Evolutionary conservation across 2,113 vertebrate genomes (phyloP).

Genomic region (Oryzias curvinotus): DNA sequence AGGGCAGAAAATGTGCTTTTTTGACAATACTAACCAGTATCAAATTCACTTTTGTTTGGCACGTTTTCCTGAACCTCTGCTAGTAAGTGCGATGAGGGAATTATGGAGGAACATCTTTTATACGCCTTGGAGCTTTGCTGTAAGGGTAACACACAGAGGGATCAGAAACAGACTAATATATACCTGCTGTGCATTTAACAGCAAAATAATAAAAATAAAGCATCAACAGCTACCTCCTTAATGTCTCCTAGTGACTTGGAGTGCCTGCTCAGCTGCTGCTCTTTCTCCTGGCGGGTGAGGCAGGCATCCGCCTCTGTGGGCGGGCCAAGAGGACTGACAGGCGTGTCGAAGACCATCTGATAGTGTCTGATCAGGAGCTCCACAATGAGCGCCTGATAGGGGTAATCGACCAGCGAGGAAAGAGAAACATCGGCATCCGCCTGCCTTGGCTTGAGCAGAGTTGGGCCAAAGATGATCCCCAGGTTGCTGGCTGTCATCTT

Average conservation of each 20-base stretch:
- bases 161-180: conserved; percentile 14
- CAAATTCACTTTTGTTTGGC: conserved; percentile 59
- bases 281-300: conserved; percentile 79
- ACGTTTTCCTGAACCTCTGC: conserved; percentile 71
- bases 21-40: conserved; percentile 68
- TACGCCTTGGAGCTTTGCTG: conserved; percentile 75
- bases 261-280: conserved; percentile 81
- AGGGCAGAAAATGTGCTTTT: neutral
- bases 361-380: conserved; percentile 92
- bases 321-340: conserved; percentile 75
- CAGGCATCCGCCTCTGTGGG: conserved; percentile 58
- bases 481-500: conserved; percentile 98
- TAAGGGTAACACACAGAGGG: conserved; percentile 8
- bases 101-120: conserved; percentile 79
- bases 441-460: conserved; percentile 91
- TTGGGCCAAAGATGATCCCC: conserved; percentile 97
- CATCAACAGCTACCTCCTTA: conserved; percentile 81
- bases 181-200: no score
- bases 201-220: neutral
- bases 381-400: conserved; percentile 90
- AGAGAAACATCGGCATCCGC: conserved; percentile 88
- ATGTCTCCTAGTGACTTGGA: conserved; percentile 80
- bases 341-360: conserved; percentile 90
- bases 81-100: conserved; percentile 75
- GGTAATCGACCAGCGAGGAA: conserved; percentile 95